Base-by-base conservation (phyloP, 35 echinoderm and acorn worm species). In the Amphiura filiformis region DNA sequence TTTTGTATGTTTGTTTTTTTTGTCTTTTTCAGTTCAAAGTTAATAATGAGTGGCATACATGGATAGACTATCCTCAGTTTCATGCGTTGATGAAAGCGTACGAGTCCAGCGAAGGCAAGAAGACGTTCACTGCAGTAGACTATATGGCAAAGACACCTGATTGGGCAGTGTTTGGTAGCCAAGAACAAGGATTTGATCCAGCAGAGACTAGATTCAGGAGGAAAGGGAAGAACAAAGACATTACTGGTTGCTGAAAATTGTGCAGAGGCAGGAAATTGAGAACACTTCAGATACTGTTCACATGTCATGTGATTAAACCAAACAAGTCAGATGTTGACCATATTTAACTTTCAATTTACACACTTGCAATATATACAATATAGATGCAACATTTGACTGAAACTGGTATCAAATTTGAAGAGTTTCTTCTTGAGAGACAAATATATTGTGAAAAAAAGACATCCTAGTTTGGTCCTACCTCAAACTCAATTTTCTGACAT, bases 121-220 rank as follows among this genome's bases (percentile, higher is more conserved):
- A 84, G 26, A 86, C 41, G 75, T 98, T 98, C 87, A 86, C 56
- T 13, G 92, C 96, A 0, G 78, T 38, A 17, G 92, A 98, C 36
- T 98, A 98, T 86, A 98, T 98, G 96, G 90, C 89, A 39, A 80
- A 84, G 39, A 98, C 96, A 0, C 96, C 96, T 38, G 56, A 88
- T 14, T 98, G 96, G 96, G 96, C 96, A 4, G 90, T 94, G 70
- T 94, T 85, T 75, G 96, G 96, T 0, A 84, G 89, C 76, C 84
- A 92, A n/a, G 96, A 98, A 86, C 89, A 93, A 47, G 96, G 96
- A 33, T 98, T 98, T 84, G 96, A 98, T 85, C 96, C 96, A 13
- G 35, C 36, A 31, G 96, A 98, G 87, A 98, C 96, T 18, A 82
- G 96, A 76, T 98, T 98, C 78, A 81, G 84, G 40, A 85, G 92